Evolutionary conservation across 2,797 vertebrate species (phyloP), one percentile per base, ranked within the genome.

Genomic region (Hippopotamyrus pictus): DNA sequence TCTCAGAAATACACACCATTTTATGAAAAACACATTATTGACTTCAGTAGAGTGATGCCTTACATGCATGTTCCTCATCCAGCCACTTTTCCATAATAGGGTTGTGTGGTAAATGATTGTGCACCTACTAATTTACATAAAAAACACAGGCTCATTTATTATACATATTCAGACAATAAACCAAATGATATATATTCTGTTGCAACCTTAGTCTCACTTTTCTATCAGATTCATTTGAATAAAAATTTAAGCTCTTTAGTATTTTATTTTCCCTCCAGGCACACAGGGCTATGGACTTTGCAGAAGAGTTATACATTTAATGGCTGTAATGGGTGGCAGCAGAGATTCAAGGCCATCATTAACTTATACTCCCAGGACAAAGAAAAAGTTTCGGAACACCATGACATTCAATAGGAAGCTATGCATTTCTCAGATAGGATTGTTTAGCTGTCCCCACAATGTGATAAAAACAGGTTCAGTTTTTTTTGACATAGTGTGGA

Each of bases 191-290:
- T 41, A 79, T 79, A 79, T 7, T 79, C 73, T 44, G 33, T 44
- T 79, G 73, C 73, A 41, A 44, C 73, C 73, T 79, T 41, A 44
- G 37, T 17, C 14, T 44, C 33, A 79, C 41, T 79, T 79, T 79
- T 79, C 73, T 44, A 44, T 79, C 73, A 79, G 73, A 79, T 79
- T 79, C 73, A 44, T 79, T 79, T 79, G 73, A 79, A 79, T 79
- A 79, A 79, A 79, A 41, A 79, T 44, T 19, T 76, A 37, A 76
- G 33, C 69, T 76, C 69, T 59, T 37, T 41, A 76, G 17, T 79
- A 19, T 79, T 79, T 79, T 79, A 79, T 79, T 79, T 79, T 44
- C 73, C 73, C 33, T 79, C 73, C 41, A 79, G 37, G 37, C 37
- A 1, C 37, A 76, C 33, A 76, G 6, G 69, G 1, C 33, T 19